A percentile compares a stretch with the other conserved stretches of the same genome.
Conservation (phyloP, 2,888 invertebrate species). For the Drosophila picticornis region DNA sequence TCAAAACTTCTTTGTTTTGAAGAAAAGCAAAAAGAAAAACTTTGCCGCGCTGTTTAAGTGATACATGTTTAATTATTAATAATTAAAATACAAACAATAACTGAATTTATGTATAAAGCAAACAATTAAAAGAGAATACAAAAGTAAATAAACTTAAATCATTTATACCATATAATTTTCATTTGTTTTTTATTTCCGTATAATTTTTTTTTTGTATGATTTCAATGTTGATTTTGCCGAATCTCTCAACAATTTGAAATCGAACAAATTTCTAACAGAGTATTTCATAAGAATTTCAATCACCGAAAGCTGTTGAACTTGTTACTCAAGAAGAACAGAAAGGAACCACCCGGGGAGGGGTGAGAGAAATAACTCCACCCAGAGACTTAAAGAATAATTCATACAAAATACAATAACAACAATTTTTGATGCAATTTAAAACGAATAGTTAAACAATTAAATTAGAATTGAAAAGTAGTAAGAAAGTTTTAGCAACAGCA, state of each 20-base stretch:
- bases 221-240: constrained; percentile 16
- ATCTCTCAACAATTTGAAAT: constrained; percentile 21
- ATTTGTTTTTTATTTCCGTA: constrained; percentile 27
- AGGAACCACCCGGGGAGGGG: constrained; percentile 37
- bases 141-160: constrained; percentile 58
- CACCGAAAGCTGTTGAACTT: neutral
- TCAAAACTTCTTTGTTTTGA: constrained; percentile 47
- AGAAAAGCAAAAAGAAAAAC: constrained; percentile 10
- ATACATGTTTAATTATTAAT: constrained; percentile 63
- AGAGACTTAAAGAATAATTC: constrained; percentile 27
- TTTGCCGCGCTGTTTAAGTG: constrained; percentile 75
- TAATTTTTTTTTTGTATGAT: constrained; percentile 4
- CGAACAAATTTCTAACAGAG: constrained; percentile 9
- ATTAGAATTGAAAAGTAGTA: constrained; percentile 66
- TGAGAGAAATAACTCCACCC: neutral
- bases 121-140: constrained; percentile 34
- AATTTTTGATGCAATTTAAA: constrained; percentile 64
- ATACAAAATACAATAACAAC: constrained; percentile 46
- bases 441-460: constrained; percentile 69
- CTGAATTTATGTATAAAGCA: constrained; percentile 76
- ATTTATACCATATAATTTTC: constrained; percentile 59
- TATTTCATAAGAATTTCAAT: neutral
- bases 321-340: constrained; percentile 19
- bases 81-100: constrained; percentile 59
- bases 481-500: constrained; percentile 67